Evolutionary conservation across 1,140 invertebrate species (phyloP), one percentile per base, ranked within the genome.

Genomic region (Dendroctonus ponderosae): DNA sequence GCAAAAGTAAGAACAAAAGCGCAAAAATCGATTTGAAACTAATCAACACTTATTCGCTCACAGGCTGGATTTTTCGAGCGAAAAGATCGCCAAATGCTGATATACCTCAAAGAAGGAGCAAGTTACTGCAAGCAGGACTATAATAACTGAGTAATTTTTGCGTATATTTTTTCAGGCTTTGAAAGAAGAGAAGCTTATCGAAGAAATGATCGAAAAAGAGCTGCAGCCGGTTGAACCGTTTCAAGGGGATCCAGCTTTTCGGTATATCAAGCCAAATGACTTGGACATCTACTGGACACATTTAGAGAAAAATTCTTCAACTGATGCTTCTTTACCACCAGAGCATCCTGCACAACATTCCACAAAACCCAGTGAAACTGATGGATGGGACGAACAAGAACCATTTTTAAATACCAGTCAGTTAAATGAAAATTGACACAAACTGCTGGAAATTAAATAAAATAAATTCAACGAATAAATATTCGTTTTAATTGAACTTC

Each of bases 201-300:
- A 62, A 41, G 60, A 62, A 40, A 62, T 62, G 60, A 62, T 62
- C 11, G 12, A 62, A 52, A 62, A 62, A 52, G 60, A 60, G 26
- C 9, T 58, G 41, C 37, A 60, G 37, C n/a, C 58, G 39, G 14
- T 6, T 0, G 14, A 51, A 41, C 38, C 39, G 9, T 12, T 41
- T 9, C 7, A 7, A 39, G 48, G 48, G 9, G 60, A 62, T 62
- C 48, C 60, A 5, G 38, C 14, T 14, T 52, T 42, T 7, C 8
- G 40, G 50, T 62, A 62, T 42, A 11, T 62, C 12, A 43, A 62
- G 7, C 60, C 60, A n/a, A 7, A 52, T 9, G 60, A 62, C 7
- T 14, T 62, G 3, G 14, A 51, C 11, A 52, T n/a, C 1, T 62
- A 52, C 42, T 62, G 48, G 48, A 52, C 12, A 8, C 48, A 37